Conservation (phyloP, 2,888 invertebrate genomes). For the Neocrepidodera transversa region DNA sequence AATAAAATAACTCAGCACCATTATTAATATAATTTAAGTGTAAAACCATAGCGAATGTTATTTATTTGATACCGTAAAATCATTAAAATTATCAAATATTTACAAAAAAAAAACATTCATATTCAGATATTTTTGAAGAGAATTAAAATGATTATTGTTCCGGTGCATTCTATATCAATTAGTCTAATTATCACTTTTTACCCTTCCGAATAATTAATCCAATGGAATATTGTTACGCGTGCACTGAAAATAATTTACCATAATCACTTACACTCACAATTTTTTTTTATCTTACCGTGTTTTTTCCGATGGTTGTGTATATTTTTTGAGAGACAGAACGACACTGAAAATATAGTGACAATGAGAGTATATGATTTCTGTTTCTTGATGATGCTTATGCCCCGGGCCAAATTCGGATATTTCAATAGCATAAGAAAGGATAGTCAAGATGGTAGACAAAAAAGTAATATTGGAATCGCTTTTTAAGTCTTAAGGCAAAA, state of each 20-base stretch:
- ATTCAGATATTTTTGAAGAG: too few relatives aligned
- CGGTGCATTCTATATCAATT: too few relatives aligned
- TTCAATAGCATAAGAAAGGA: slow-evolving; percentile 3
- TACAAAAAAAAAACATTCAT: too few relatives aligned
- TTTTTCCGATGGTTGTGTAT: slow-evolving; percentile 1
- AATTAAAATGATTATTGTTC: too few relatives aligned
- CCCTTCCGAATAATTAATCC: not conserved
- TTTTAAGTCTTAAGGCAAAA: too few relatives aligned
- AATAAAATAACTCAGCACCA: too few relatives aligned
- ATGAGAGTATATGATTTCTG: not conserved
- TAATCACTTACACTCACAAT: not conserved
- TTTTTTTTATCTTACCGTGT: slow-evolving; percentile 4
- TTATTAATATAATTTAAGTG: too few relatives aligned
- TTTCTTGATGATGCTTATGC: not conserved
- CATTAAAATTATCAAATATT: too few relatives aligned
- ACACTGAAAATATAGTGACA: not conserved
- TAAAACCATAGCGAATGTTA: too few relatives aligned
- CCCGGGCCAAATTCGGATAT: slow-evolving; percentile 3
- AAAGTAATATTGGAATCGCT: too few relatives aligned
- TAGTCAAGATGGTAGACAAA: not conserved
- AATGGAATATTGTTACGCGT: not conserved
- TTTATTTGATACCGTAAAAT: too few relatives aligned
- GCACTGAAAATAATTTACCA: not conserved
- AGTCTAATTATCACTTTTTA: not conserved
- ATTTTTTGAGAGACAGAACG: slow-evolving; percentile 3